Base-by-base conservation (phyloP, 2,113 vertebrate genomes). In the Rhynchopsitta pachyrhyncha region DNA sequence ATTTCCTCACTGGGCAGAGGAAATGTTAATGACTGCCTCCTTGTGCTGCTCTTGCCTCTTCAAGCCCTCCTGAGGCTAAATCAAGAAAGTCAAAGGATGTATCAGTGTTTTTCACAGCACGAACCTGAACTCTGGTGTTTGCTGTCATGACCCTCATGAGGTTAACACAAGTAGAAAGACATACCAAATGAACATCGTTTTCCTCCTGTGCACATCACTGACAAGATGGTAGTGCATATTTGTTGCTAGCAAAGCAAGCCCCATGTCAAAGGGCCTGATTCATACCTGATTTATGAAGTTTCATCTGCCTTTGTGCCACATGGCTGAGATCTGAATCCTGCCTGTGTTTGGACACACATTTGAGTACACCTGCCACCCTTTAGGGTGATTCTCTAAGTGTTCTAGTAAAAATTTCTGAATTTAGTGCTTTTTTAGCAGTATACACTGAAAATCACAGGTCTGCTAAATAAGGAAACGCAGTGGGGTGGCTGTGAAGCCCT, bases 401-500 rank as follows among this genome's bases (percentile, higher is more conserved):
- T 92, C 75, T 46, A 39, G 53, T 57, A 86, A 35, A 82, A 47
- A n/a, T 67, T 86, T 37, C 41, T 53, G n/a, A 42, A 59, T 86
- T 67, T 66, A 35, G 49, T n/a, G n/a, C 0, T 14, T 59, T 46
- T 27, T 44, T 60, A 73, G 41, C 74, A 57, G 53, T 19, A 70
- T 91, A 74, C n/a, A 1, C n/a, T 90, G 75, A 15, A 85, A 62
- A 82, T 90, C 78, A 67, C 82, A 85, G 79, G 59, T 88, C 86
- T 90, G 44, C 79, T 93, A 69, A 88, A 80, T 47, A 62, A 83
- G 41, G 59, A 80, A 93, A 41, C 60, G 63, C 0, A 0, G 11
- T 49, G 70, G 59, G 16, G 82, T 80, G 82, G 88, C 75, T 93
- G 90, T 82, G 79, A 92, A 85, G 37, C 25, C 28, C 87, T 71